Base-by-base conservation (phyloP, 1,140 invertebrate genomes). In the Campoletis sonorensis region DNA sequence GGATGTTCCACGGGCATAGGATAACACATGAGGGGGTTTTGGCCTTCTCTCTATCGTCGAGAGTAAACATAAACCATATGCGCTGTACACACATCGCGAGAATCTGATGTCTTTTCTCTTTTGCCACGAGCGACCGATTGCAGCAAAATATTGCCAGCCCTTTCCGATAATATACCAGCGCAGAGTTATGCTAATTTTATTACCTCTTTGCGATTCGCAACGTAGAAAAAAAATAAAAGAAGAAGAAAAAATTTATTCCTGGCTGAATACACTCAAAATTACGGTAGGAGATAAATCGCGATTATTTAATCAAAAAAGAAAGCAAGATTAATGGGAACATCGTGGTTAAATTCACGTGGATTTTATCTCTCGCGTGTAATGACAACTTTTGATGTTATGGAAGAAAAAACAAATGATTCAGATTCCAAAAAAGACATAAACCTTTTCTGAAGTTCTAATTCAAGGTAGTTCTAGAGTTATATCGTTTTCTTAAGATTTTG, bases 141-240 rank as follows among this genome's bases (percentile, higher is more conserved):
- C 61, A 64, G 18, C 61, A n/a, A 70, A 70, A 70, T 70, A 70
- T 70, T 1, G 26, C 54, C 75, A 40, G 45, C 23, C 54, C 49
- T 54, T 37, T 5, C 76, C 80, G 83, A 88, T 87, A 88, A 88
- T 86, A 87, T 88, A 87, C 88, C 81, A 82, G 72, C 87, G 86
- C 81, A 82, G 72, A 87, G 86, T 89, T 89, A 89, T 88, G 88
- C 86, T 89, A 89, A 89, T 89, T 89, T 88, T 87, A 87, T 85
- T 84, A 84, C 58, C 77, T 83, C 81, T 49, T 16, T 18, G 7
- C 73, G 73, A 37, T 10, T 16, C 27, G 26, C 67, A 18, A 71
- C 30, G 80, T 54, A 16, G 40, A 81, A 83, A 77, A 81, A 76
- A 61, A 73, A 30, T 30, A 79, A 49, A 75, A 71, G 75, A n/a